Evolutionary conservation across 2,888 invertebrate species (phyloP), one percentile per base, ranked within the genome.

Genomic region (Rhagonycha lutea): DNA sequence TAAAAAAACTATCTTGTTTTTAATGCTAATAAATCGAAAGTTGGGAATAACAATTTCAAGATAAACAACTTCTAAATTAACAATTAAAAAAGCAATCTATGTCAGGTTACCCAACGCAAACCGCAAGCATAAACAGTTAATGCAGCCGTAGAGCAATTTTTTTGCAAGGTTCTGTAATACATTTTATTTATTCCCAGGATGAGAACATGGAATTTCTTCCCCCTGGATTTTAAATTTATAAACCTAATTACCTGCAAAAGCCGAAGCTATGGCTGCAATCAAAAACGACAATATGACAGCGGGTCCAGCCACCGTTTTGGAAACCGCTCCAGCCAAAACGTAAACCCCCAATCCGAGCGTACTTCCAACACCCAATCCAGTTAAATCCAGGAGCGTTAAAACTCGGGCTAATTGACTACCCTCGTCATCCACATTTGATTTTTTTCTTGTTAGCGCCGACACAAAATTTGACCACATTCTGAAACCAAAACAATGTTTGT

Each of bases 261-360:
- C 94, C 0, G 97, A 97, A 0, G 98, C 98, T 47, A 98, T 87
- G 4, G 98, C 98, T 1, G 98, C 98, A 0, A 98, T 93, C 14
- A 98, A 88, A 86, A 98, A 98, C 60, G 97, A 97, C 14, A 98
- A 84, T 7, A 95, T 94, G 1, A 98, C 96, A 0, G 96, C 96
- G 0, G 98, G 98, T 0, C 98, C 98, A 0, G 98, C 96, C 3
- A 93, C 93, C 61, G 92, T 91, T 85, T 93, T 94, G 10, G 97
- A 97, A 3, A 97, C 97, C 10, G 94, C 92, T 0, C 97, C 98
- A 5, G 96, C 97, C 77, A 98, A 89, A 68, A 98, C 97, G 86
- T 98, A 98, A 12, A 98, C 97, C 0, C 98, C 98, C 28, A 98
- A 91, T 0, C 98, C 98, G 12, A 98, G 91, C 0, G 96, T 96